Percentiles rank a stretch among this genome's conserved stretches.
phyloP scores from a whole-genome alignment of 2,113 vertebrate species.

The Apteryx owenii region DNA sequence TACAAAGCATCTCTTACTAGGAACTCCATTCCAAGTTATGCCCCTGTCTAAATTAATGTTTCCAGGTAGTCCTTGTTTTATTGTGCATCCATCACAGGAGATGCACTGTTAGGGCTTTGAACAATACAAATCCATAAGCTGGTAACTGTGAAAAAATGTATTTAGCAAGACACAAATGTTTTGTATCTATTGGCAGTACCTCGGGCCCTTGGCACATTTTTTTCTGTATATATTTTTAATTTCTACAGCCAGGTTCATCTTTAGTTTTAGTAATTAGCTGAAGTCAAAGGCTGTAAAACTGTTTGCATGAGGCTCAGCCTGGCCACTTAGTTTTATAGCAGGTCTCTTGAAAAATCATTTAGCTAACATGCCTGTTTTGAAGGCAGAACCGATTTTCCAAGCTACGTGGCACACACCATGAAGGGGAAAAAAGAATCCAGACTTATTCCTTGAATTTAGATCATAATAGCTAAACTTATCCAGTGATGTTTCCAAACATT shows the following conservation, averaged over 20 bases:
- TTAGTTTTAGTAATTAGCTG: not conserved
- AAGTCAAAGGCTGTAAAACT: not conserved
- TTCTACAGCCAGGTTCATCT: not conserved
- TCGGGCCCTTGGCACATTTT: not conserved
- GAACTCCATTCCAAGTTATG: not conserved
- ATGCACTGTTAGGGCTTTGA: not conserved
- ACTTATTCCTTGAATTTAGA: constrained; percentile 36
- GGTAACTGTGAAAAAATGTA: constrained; percentile 40
- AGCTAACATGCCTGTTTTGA: not conserved
- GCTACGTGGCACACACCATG: constrained; percentile 32
- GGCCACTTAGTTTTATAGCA: not conserved
- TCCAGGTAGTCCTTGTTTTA: constrained; percentile 49
- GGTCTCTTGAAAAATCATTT: not conserved
- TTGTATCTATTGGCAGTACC: not conserved
- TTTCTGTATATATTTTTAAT: not conserved
- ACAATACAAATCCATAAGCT: constrained; percentile 38
- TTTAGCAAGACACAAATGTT: constrained; percentile 2
- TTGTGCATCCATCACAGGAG: constrained; percentile 23
- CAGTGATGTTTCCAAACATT: constrained; percentile 27
- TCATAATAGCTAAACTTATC: constrained; percentile 35
- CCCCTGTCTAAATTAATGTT: constrained; percentile 49
- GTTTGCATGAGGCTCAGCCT: not conserved
- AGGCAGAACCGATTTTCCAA: not conserved
- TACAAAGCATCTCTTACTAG: not conserved
- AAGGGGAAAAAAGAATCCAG: not conserved